Base-by-base conservation (phyloP, 2,113 vertebrate species). In the Neoarius graeffei region DNA sequence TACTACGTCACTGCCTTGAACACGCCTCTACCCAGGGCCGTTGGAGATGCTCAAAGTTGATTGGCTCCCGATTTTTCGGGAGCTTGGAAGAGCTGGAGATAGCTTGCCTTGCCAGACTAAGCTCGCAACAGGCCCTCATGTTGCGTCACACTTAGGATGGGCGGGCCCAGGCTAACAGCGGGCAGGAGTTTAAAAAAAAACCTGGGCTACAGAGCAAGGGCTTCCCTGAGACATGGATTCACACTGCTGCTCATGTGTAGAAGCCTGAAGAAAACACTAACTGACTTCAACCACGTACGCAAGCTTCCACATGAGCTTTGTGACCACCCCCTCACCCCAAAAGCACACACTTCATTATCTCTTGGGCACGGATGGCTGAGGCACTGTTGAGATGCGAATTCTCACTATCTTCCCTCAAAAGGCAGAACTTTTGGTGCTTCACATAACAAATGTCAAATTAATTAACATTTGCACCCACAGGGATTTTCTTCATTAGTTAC, bases 401-500 rank as follows among this genome's bases (percentile, higher is more conserved):
- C 50, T 15, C 23, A 0, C n/a, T 10, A 54, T 7, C 27, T 73
- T 73, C 50, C 17, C 17, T 3, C 25, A 0, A 56, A 79, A 56
- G 50, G 1, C 25, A 0, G 1, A 54, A 25, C 11, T 50, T 48
- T 25, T 8, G 17, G 19, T 27, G 76, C 50, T 25, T 27, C 7
- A 3, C 52, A 69, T 15, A 62, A 60, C 85, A 80, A 81, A 91
- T 92, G 85, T 91, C 88, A 92, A 92, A 93, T 93, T 93, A 94
- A 94, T 95, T 93, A 93, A 91, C 88, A 91, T 92, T 91, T 93
- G 13, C 89, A 88, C 92, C 93, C 92, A 91, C 87, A 90, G 92
- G 93, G 91, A 90, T 76, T 87, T 85, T 84, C 90, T 91, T 94
- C 93, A 94, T 95, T 95, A 94, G 95, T 93, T 94, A 95, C 92